Evolutionary conservation across 2,888 invertebrate species (phyloP).

Genomic region (Sinelater perroti): DNA sequence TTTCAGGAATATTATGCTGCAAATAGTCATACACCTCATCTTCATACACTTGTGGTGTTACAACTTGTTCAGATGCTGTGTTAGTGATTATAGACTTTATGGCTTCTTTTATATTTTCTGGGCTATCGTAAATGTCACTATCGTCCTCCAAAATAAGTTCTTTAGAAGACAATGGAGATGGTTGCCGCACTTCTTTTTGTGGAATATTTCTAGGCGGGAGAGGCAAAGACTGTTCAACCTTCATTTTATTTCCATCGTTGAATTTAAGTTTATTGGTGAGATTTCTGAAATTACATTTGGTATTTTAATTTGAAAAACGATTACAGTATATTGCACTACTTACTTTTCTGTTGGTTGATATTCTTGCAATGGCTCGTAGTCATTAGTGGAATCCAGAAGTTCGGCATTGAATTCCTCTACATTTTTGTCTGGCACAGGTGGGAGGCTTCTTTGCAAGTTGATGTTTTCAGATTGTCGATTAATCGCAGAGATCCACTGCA

Average conservation of each 20-base stretch:
- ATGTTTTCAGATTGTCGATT: constrained; percentile 12
- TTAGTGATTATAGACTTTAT: no score
- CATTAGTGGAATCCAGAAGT: not conserved
- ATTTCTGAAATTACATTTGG: not conserved
- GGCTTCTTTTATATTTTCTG: constrained; percentile 21
- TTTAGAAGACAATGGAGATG: constrained; percentile 6
- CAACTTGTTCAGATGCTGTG: not conserved
- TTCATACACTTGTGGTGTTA: not conserved
- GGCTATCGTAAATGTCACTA: constrained; percentile 30
- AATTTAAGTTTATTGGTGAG: not conserved
- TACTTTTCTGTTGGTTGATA: constrained; percentile 18
- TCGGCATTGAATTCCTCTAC: not conserved
- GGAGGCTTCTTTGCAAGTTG: constrained; percentile 17
- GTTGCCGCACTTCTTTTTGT: not conserved
- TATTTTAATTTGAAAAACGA: no score
- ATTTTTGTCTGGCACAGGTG: constrained; percentile 25
- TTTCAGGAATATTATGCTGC: no score
- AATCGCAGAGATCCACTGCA: constrained; percentile 38
- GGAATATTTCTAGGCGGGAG: constrained; percentile 21
- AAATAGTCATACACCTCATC: constrained; percentile 25
- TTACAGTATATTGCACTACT: constrained; percentile 5
- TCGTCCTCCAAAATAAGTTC: constrained; percentile 34
- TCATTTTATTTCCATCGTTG: not conserved
- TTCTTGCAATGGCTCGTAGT: constrained; percentile 25
- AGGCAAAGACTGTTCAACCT: not conserved